phyloP scores from a whole-genome alignment of 2,797 vertebrate species.

The Sparidentex hasta region DNA sequence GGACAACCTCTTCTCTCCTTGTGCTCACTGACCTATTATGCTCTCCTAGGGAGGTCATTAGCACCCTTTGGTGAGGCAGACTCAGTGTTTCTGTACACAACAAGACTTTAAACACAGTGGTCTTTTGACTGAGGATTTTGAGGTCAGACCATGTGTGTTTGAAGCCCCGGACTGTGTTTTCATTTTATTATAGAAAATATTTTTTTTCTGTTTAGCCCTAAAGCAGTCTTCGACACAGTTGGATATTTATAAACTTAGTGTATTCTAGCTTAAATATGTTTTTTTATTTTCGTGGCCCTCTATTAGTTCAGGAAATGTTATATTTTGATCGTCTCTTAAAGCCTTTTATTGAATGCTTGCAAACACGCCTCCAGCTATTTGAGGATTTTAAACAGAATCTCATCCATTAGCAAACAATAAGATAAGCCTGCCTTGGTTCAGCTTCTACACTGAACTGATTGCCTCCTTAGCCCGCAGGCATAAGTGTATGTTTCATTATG shows the following conservation, averaged over 20 bases:
- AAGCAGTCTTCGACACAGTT: not conserved
- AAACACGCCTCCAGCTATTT: conserved; percentile 17
- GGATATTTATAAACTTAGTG: not conserved
- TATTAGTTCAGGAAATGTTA: conserved; percentile 13
- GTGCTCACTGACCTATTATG: conserved; percentile 43
- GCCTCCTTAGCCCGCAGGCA: conserved; percentile 24
- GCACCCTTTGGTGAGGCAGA: conserved; percentile 26
- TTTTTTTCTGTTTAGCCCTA: not conserved
- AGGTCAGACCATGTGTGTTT: not conserved
- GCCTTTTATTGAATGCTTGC: conserved; percentile 2
- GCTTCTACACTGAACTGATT: conserved; percentile 27
- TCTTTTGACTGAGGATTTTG: not conserved
- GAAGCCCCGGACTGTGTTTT: not conserved
- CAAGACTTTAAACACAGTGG: not conserved
- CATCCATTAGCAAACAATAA: conserved; percentile 35
- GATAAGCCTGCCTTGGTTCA: conserved; percentile 22
- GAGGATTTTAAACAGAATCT: conserved; percentile 42
- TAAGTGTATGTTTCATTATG: conserved; percentile 39
- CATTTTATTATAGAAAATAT: not conserved
- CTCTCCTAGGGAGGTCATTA: conserved; percentile 30
- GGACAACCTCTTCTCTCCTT: conserved; percentile 28
- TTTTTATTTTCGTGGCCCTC: not conserved
- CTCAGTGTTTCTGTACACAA: conserved; percentile 6
- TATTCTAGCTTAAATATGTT: not conserved
- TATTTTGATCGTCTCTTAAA: not conserved